Conservation (phyloP, 2,797 vertebrate genomes). For the Sebastolobus altivelis region DNA sequence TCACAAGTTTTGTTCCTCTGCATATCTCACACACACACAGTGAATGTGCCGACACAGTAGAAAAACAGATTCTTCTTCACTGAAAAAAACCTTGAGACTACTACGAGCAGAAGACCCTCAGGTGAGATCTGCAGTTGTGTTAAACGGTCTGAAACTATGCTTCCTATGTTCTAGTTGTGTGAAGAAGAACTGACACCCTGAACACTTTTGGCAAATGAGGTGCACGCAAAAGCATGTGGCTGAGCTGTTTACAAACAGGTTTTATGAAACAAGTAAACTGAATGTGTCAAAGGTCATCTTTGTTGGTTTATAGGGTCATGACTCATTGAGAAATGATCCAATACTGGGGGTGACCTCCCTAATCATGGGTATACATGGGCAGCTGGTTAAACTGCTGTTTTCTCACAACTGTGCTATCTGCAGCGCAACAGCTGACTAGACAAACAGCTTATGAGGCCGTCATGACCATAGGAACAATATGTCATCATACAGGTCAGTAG, state of each 20-base stretch:
- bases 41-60: not conserved
- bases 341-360: slow-evolving; percentile 9
- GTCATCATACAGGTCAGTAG: slow-evolving; percentile 67
- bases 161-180: not conserved
- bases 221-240: not conserved
- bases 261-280: not conserved
- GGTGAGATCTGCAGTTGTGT: not conserved
- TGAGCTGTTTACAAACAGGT: not conserved
- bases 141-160: not conserved
- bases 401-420: slow-evolving; percentile 21
- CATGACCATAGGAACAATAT: slow-evolving; percentile 64
- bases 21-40: not conserved
- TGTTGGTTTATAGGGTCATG: not conserved
- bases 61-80: not conserved
- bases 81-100: not conserved
- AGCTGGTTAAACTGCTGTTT: slow-evolving; percentile 9
- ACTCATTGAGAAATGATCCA: not conserved
- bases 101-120: not conserved
- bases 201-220: not conserved
- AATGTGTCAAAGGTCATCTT: slow-evolving; percentile 13
- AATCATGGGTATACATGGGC: not conserved
- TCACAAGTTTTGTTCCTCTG: not conserved
- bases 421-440: slow-evolving; percentile 40
- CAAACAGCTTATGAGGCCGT: slow-evolving; percentile 38
- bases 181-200: not conserved